phyloP scores from a whole-genome alignment of 2,113 vertebrate genomes.

The Dunckerocampus dactyliophorus region DNA sequence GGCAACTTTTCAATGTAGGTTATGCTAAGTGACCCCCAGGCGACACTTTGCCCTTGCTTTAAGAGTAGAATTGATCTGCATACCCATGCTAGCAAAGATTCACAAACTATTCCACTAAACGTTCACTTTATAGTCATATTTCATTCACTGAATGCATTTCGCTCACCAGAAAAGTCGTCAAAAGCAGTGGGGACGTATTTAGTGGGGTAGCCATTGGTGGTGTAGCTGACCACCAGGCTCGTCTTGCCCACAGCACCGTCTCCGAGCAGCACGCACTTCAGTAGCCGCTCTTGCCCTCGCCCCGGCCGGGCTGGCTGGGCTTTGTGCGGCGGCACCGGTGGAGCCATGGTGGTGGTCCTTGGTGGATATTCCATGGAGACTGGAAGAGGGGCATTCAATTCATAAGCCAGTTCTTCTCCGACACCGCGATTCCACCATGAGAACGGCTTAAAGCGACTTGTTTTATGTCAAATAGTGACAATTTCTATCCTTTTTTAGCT shows the following conservation, averaged over 20 bases:
- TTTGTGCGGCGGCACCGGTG: conserved; percentile 63
- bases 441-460: conserved; percentile 2
- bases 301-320: conserved; percentile 41
- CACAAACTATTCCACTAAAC: too few relatives aligned
- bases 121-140: too few relatives aligned
- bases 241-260: conserved; percentile 91
- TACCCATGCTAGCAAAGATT: too few relatives aligned
- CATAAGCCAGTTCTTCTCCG: too few relatives aligned
- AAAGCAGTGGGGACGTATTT: conserved; percentile 89
- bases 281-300: conserved; percentile 64
- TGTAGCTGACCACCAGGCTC: conserved; percentile 90
- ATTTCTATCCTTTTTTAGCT: too few relatives aligned
- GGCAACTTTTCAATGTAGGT: too few relatives aligned
- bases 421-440: conserved; percentile 39
- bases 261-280: conserved; percentile 87
- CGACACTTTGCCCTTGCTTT: too few relatives aligned
- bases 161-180: conserved; percentile 87
- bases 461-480: neutral
- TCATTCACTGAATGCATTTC: neutral
- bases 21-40: too few relatives aligned
- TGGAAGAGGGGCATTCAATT: conserved; percentile 37
- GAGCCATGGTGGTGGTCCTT: conserved; percentile 58
- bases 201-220: conserved; percentile 87
- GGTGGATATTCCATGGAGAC: conserved; percentile 68
- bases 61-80: too few relatives aligned